Conservation (phyloP, 2,888 invertebrate species). For the Eupithecia exiguata region DNA sequence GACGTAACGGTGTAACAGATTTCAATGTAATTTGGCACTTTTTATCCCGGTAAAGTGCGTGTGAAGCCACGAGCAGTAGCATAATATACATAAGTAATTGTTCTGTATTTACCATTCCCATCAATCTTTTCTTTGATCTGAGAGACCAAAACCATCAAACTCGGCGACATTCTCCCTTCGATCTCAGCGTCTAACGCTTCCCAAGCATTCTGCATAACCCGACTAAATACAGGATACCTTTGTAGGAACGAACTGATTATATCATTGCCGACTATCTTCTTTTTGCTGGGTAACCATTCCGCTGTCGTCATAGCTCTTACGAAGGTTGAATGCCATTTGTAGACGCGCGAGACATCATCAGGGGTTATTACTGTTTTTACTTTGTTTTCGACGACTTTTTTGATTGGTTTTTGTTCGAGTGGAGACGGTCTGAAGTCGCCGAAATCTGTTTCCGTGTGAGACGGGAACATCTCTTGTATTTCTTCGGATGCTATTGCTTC, state of each 20-base stretch:
- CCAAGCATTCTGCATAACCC: slow-evolving; percentile 79
- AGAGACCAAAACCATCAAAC: slow-evolving; percentile 83
- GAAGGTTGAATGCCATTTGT: slow-evolving; percentile 85
- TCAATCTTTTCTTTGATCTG: slow-evolving; percentile 79
- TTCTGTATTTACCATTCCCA: slow-evolving; percentile 61
- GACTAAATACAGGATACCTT: slow-evolving; percentile 84
- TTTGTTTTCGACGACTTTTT: slow-evolving; percentile 55
- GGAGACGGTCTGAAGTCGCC: slow-evolving; percentile 84
- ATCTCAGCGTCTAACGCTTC: slow-evolving; percentile 80
- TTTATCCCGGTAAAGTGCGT: too few relatives aligned
- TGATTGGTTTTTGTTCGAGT: slow-evolving; percentile 78
- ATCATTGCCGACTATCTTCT: slow-evolving; percentile 72
- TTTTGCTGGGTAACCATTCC: slow-evolving; percentile 84
- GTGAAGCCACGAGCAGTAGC: too few relatives aligned
- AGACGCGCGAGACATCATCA: slow-evolving; percentile 84
- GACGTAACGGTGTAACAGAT: too few relatives aligned
- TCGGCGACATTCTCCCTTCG: slow-evolving; percentile 81
- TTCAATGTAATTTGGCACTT: too few relatives aligned
- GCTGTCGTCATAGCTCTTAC: slow-evolving; percentile 83
- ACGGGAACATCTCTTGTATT: slow-evolving; percentile 88
- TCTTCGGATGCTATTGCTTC: slow-evolving; percentile 86
- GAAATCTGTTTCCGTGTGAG: slow-evolving; percentile 87
- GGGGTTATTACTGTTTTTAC: slow-evolving; percentile 66
- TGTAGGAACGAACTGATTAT: slow-evolving; percentile 79
- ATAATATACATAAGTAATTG: too few relatives aligned